Conservation (phyloP, 2,113 vertebrate species). For the Hyperopisus bebe region DNA sequence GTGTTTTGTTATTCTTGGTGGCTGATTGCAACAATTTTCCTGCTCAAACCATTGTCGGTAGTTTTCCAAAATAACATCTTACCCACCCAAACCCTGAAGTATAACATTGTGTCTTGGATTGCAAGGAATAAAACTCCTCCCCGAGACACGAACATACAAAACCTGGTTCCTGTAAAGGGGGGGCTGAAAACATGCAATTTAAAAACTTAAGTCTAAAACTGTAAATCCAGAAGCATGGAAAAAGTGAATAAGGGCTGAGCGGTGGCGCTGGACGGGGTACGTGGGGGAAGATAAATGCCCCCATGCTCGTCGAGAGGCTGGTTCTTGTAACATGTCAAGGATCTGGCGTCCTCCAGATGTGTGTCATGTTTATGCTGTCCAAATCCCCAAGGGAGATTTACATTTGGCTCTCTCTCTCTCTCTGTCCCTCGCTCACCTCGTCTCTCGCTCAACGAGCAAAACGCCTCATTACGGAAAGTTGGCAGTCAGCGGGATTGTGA, state of each 20-base stretch:
- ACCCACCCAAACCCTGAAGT: background rate
- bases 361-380: slow-evolving; percentile 44
- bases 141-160: background rate
- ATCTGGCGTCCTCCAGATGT: slow-evolving; percentile 45
- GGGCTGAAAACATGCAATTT: background rate
- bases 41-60: background rate
- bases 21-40: background rate
- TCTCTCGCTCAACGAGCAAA: background rate
- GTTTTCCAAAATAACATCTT: background rate
- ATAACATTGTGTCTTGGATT: background rate
- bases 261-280: slow-evolving; percentile 5
- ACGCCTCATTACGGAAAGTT: slow-evolving; percentile 43
- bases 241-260: slow-evolving; percentile 35
- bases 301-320: slow-evolving; percentile 31
- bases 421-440: background rate
- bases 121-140: background rate
- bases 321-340: slow-evolving; percentile 45
- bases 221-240: slow-evolving; percentile 31
- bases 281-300: slow-evolving; percentile 31
- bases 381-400: slow-evolving; percentile 37
- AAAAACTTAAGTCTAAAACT: background rate
- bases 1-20: background rate
- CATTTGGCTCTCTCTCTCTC: slow-evolving; percentile 24
- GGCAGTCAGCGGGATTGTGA: slow-evolving; percentile 33
- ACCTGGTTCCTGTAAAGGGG: background rate